Percentiles rank a stretch among this genome's conserved stretches.
Conservation (phyloP, 2,888 invertebrate species). For the Lasioglossum lativentre region DNA sequence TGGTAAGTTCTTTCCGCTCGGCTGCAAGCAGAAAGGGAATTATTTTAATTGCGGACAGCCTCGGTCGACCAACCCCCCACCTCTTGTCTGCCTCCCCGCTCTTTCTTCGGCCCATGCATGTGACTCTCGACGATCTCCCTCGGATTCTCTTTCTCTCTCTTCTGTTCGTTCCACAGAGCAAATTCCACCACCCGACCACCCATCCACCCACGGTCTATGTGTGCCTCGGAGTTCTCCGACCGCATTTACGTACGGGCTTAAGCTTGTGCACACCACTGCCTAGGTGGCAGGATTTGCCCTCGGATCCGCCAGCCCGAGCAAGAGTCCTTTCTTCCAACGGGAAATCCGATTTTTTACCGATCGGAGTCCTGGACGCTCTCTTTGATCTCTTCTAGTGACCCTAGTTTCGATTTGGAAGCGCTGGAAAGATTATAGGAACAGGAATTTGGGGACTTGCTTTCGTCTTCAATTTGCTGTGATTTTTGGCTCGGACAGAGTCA, state of each 20-base stretch:
- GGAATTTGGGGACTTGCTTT: too few relatives aligned
- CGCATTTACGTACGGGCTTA: conserved; percentile 68
- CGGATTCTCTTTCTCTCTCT: conserved; percentile 45
- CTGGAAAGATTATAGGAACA: too few relatives aligned
- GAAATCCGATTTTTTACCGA: conserved; percentile 28
- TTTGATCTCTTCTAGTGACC: background rate
- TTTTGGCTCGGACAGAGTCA: too few relatives aligned
- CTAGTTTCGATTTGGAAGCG: background rate
- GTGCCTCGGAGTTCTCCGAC: conserved; percentile 43
- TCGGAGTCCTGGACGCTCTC: background rate
- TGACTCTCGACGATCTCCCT: conserved; percentile 55
- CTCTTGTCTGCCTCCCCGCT: conserved; percentile 64
- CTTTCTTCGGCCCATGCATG: conserved; percentile 59
- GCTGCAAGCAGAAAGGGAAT: conserved; percentile 85
- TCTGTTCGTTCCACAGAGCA: conserved; percentile 64
- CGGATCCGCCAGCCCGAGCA: conserved; percentile 27
- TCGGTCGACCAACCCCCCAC: conserved; percentile 82
- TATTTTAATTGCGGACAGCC: conserved; percentile 85
- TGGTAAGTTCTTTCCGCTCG: conserved; percentile 85
- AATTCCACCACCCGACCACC: conserved; percentile 63
- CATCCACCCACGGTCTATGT: background rate
- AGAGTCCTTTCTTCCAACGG: conserved; percentile 26
- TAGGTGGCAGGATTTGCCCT: conserved; percentile 53
- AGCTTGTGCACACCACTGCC: conserved; percentile 55
- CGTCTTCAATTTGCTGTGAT: too few relatives aligned